Conservation (phyloP, 2,888 invertebrate genomes). For the Norana najaformis region DNA sequence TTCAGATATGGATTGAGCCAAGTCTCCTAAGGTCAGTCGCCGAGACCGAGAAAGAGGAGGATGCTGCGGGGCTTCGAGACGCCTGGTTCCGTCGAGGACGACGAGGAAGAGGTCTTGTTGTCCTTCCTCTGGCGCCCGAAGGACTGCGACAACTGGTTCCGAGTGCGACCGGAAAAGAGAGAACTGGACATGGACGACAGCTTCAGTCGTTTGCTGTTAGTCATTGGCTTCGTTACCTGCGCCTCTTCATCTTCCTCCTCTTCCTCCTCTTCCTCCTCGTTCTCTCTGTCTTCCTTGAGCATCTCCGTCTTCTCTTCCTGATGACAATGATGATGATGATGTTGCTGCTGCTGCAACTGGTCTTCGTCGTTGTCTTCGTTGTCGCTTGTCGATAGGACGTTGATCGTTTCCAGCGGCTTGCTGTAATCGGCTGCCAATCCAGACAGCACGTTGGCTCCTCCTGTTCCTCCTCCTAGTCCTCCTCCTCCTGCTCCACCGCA, state of each 20-base stretch:
- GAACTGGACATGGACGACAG: not conserved
- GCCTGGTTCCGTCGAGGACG: not conserved
- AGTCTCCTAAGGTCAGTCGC: not conserved
- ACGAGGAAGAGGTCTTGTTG: not conserved
- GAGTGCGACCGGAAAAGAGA: not conserved
- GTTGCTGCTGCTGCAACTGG: no score
- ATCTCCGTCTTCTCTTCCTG: not conserved
- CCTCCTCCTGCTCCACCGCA: not conserved
- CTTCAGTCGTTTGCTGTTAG: not conserved
- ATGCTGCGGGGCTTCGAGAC: not conserved
- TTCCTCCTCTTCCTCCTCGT: not conserved
- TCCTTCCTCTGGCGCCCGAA: not conserved
- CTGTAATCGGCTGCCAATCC: not conserved
- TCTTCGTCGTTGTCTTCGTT: not conserved
- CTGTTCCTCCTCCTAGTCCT: no score
- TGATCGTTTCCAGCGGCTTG: not conserved
- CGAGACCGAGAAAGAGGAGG: conserved; percentile 18
- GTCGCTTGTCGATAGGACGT: not conserved
- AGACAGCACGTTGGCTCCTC: not conserved
- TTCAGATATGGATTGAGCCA: no score
- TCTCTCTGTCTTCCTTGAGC: not conserved
- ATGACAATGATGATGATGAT: no score
- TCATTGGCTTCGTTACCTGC: not conserved
- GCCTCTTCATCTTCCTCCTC: not conserved
- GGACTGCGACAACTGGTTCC: not conserved